Percentiles rank a stretch among this genome's conserved stretches.
Conservation (phyloP, 2,113 vertebrate genomes). For the Natator depressus region DNA sequence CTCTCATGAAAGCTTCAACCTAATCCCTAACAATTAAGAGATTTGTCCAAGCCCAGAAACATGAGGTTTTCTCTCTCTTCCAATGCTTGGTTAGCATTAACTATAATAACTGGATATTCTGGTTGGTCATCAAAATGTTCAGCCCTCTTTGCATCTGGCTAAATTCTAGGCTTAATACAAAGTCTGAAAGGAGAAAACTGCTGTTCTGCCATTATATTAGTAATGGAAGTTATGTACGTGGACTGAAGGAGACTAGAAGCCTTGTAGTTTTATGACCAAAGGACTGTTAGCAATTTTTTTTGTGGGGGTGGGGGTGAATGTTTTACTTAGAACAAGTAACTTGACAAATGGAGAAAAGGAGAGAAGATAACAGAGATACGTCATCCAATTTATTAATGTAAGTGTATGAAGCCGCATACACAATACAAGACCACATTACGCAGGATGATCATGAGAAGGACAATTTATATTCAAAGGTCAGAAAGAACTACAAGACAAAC, state of each 20-base stretch:
- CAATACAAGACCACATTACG: background rate
- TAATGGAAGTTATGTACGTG: background rate
- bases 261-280: background rate
- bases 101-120: constrained; percentile 35
- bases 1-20: background rate
- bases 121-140: background rate
- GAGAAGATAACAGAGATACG: background rate
- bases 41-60: background rate
- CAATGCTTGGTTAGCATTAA: rapidly evolving
- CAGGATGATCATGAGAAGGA: constrained; percentile 10
- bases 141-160: background rate
- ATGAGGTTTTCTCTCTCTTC: background rate
- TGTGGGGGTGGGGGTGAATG: background rate
- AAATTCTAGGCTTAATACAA: background rate
- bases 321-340: constrained; percentile 3
- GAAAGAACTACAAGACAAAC: constrained; percentile 8
- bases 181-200: background rate
- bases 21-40: background rate
- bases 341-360: background rate
- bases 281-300: background rate
- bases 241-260: background rate
- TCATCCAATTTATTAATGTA: background rate
- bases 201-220: rapidly evolving
- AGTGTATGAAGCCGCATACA: background rate
- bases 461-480: constrained; percentile 64